These are phyloP conservation scores for Phymorhynchus buccinoides DNA, from an alignment of 1,140 invertebrate genomes.

Conservation along the genomic window DNA sequence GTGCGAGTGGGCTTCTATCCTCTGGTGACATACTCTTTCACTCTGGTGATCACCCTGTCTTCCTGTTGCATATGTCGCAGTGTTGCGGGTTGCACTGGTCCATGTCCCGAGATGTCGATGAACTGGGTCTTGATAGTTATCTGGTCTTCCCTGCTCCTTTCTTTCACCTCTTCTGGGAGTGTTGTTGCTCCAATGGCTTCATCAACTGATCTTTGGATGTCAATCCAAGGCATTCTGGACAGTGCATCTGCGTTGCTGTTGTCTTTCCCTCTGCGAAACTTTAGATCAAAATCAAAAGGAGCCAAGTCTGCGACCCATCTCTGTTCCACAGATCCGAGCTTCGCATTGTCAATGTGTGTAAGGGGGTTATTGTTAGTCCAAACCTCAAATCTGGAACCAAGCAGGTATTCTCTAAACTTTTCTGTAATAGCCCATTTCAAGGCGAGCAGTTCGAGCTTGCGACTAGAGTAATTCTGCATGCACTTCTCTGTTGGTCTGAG, in stretches of 20 bases:
- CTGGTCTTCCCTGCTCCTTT: too few species aligned
- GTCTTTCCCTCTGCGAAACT: slow-evolving; percentile 8
- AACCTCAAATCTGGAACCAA: slow-evolving; percentile 24
- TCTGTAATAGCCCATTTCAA: slow-evolving; percentile 49
- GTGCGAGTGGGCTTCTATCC: neutral
- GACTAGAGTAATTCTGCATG: slow-evolving; percentile 24
- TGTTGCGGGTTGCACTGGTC: too few species aligned
- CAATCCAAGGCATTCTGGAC: neutral
- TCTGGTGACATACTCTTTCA: neutral
- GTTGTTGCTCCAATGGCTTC: neutral
- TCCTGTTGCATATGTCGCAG: too few species aligned
- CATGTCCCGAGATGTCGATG: too few species aligned
- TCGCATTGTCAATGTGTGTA: slow-evolving; percentile 34
- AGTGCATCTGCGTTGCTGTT: slow-evolving; percentile 35
- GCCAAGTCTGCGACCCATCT: slow-evolving; percentile 52
- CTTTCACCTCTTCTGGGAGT: neutral
- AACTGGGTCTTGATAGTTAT: too few species aligned
- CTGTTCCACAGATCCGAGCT: slow-evolving; percentile 50
- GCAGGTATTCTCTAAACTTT: slow-evolving; percentile 49
- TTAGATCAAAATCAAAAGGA: slow-evolving; percentile 30
- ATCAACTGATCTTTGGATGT: slow-evolving; percentile 9
- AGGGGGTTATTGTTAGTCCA: slow-evolving; percentile 18
- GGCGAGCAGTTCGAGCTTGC: slow-evolving; percentile 49
- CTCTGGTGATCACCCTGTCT: too few species aligned
- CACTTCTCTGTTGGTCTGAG: slow-evolving; percentile 20